Percentiles rank a stretch among this genome's conserved stretches.
Evolutionary conservation across 2,888 invertebrate species (phyloP).

Genomic region (Amphimallon solstitiale): DNA sequence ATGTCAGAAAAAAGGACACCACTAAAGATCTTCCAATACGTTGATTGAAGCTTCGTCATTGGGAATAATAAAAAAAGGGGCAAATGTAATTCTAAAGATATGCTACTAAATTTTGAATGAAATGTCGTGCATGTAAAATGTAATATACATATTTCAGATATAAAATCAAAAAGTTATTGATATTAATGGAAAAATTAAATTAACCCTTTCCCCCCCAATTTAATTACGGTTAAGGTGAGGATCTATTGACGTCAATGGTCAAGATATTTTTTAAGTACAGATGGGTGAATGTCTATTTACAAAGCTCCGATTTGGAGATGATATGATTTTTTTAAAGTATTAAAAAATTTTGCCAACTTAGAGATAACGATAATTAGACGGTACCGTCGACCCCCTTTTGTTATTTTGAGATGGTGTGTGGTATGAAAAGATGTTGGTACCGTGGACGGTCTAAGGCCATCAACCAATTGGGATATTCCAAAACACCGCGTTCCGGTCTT

Average conservation of each 20-base stretch:
- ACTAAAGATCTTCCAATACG: too few relatives aligned
- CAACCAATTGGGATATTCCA: slow-evolving; percentile 71
- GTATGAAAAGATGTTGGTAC: slow-evolving; percentile 60
- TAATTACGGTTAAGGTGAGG: neutral
- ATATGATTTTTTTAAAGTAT: neutral
- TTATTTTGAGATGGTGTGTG: slow-evolving; percentile 41
- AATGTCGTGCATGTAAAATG: too few relatives aligned
- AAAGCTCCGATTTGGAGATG: too few relatives aligned
- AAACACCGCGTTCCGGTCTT: slow-evolving; percentile 67
- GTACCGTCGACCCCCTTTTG: slow-evolving; percentile 20
- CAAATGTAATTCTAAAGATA: too few relatives aligned
- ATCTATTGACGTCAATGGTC: neutral
- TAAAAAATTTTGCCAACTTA: slow-evolving; percentile 33
- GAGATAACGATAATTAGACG: slow-evolving; percentile 26
- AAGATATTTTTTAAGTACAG: neutral
- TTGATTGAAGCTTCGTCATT: too few relatives aligned
- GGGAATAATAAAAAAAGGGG: too few relatives aligned
- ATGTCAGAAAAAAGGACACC: too few relatives aligned
- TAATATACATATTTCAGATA: too few relatives aligned
- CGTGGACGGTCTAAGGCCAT: slow-evolving; percentile 56
- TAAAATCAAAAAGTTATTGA: too few relatives aligned
- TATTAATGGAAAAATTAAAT: too few relatives aligned
- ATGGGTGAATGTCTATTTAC: too few relatives aligned
- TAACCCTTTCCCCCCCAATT: neutral
- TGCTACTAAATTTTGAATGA: too few relatives aligned